These are phyloP conservation scores for Macrochelys suwanniensis DNA, from an alignment of 2,797 vertebrate species.

Conservation along the genomic window DNA sequence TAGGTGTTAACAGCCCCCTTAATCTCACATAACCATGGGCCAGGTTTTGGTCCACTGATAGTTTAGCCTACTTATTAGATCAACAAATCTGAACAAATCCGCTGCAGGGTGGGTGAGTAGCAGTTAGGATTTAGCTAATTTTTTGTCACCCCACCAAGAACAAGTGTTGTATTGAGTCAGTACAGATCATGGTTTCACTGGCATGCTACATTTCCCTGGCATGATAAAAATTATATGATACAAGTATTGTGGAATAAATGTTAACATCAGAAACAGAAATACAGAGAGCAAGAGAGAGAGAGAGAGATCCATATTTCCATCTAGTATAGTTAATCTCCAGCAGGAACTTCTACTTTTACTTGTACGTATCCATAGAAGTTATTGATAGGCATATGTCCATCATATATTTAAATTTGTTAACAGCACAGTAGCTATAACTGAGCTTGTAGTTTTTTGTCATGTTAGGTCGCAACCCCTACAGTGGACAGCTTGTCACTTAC, in stretches of 20 bases:
- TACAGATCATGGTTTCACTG: background rate
- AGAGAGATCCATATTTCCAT: background rate
- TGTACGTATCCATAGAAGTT: background rate
- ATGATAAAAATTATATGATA: background rate
- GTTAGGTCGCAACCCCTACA: background rate
- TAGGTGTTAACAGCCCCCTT: background rate
- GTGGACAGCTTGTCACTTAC: background rate
- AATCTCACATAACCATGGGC: too few species aligned
- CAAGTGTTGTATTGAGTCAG: background rate
- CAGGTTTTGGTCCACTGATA: background rate
- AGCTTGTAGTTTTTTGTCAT: background rate
- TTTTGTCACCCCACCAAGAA: background rate
- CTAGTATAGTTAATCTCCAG: background rate
- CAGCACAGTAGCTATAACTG: background rate
- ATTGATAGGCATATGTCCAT: background rate
- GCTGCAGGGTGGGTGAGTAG: background rate
- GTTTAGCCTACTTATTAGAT: background rate
- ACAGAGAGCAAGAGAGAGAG: background rate
- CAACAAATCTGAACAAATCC: background rate
- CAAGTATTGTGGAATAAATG: background rate
- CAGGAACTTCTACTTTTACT: background rate
- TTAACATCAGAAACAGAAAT: background rate
- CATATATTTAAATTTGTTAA: background rate
- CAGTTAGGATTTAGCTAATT: background rate
- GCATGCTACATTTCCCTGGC: background rate